A percentile compares a stretch with the other conserved stretches of the same genome.
Conservation (phyloP, 2,113 vertebrate species). For the Oncorhynchus kisutch region DNA sequence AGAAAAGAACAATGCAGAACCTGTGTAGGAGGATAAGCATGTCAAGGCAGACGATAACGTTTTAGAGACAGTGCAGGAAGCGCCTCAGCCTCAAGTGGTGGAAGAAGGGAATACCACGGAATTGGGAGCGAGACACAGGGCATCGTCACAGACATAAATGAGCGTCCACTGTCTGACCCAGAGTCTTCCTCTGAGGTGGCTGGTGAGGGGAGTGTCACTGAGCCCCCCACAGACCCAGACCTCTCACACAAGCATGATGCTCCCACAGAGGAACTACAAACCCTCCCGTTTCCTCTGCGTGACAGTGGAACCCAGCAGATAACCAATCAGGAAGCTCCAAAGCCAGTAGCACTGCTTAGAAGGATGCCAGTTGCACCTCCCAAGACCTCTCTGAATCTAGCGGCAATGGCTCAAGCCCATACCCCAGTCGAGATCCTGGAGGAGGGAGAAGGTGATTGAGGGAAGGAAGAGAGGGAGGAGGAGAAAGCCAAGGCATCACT, state of each 20-base stretch:
- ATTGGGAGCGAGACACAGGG: background rate
- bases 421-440: conserved; percentile 46
- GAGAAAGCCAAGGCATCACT: conserved; percentile 55
- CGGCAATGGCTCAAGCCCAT: conserved; percentile 38
- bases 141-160: background rate
- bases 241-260: no score
- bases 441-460: conserved; percentile 35
- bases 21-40: conserved; percentile 26
- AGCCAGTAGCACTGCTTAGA: conserved; percentile 45
- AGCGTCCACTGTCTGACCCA: background rate
- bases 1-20: conserved; percentile 25
- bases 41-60: conserved; percentile 20
- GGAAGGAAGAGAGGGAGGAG: conserved; percentile 53
- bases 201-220: conserved; percentile 20
- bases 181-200: conserved; percentile 39
- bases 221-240: background rate
- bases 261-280: conserved; percentile 1
- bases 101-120: background rate
- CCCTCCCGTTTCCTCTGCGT: background rate
- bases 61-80: conserved; percentile 21
- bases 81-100: background rate
- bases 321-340: conserved; percentile 10
- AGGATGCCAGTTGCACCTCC: conserved; percentile 37
- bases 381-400: conserved; percentile 63
- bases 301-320: background rate